Percentiles rank a stretch among this genome's conserved stretches.
Evolutionary conservation across 2,113 vertebrate genomes (phyloP).

Genomic region (Sula dactylatra): DNA sequence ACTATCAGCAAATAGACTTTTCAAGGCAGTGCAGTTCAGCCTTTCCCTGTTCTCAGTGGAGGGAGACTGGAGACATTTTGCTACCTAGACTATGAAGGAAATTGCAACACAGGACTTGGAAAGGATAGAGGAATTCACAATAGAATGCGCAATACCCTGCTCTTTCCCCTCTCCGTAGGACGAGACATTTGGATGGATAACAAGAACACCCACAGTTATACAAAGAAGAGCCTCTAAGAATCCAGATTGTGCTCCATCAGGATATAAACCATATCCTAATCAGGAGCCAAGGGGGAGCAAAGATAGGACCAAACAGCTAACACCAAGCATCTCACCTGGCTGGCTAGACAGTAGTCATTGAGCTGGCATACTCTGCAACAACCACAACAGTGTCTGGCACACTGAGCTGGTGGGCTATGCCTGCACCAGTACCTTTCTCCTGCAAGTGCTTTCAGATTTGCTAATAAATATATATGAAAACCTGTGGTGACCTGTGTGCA

Average conservation of each 20-base stretch:
- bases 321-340: background rate
- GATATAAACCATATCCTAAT: background rate
- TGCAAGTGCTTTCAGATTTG: background rate
- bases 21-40: background rate
- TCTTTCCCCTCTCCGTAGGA: background rate
- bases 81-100: background rate
- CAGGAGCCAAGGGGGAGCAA: background rate
- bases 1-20: background rate
- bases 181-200: background rate
- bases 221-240: background rate
- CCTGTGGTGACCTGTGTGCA: rapidly evolving
- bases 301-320: background rate
- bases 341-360: background rate
- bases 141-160: background rate
- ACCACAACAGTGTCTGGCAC: background rate
- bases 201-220: background rate
- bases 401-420: background rate
- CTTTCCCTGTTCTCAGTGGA: background rate
- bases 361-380: background rate
- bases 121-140: constrained; percentile 1
- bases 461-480: background rate
- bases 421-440: background rate
- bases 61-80: background rate
- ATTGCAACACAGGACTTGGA: constrained; percentile 17
- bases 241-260: background rate